Evolutionary conservation across 2,113 vertebrate genomes (phyloP), one percentile per base, ranked within the genome.

Genomic region (Morone saxatilis): DNA sequence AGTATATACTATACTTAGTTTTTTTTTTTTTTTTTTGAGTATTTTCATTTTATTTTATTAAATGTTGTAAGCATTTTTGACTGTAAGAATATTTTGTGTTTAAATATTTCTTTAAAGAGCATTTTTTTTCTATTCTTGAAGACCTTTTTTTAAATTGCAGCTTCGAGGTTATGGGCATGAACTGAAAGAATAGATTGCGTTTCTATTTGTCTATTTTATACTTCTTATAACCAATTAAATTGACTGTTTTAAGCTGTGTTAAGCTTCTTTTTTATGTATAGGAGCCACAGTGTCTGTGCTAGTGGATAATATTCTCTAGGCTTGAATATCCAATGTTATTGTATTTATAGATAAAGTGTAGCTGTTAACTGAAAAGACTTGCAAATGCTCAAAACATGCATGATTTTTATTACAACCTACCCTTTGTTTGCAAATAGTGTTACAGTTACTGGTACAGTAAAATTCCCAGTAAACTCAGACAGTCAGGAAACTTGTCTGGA

Each of bases 331-430:
- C 31, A 41, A 11, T 13, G 2, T 48, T 75, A 20, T 1, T 63
- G 25, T 25, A 75, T 40, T 56, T 31, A 19, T 54, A 36, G 54
- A 65, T 65, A 11, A 71, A 67, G 50, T 61, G 38, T 86, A 92
- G 84, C 57, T 93, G 94, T 95, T 95, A 94, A 95, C 93, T 95
- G 95, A 95, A 96, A 95, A 95, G 94, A 95, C 94, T 95, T 95
- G 94, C 94, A 95, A 95, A 95, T 92, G 94, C 95, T 95, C 92
- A 78, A 76, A 89, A 90, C 92, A 92, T 96, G 95, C 94, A 95
- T 96, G 93, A 91, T 82, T 45, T 92, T 83, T 87, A 89, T 85
- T 80, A 93, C 81, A 90, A 92, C 91, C 86, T 91, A 79, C 92
- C 91, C 91, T 89, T 80, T 94, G 90, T 94, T 92, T 95, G 88